Evolutionary conservation across 2,113 vertebrate species (phyloP), one percentile per base, ranked within the genome.

Genomic region (Verasper variegatus): DNA sequence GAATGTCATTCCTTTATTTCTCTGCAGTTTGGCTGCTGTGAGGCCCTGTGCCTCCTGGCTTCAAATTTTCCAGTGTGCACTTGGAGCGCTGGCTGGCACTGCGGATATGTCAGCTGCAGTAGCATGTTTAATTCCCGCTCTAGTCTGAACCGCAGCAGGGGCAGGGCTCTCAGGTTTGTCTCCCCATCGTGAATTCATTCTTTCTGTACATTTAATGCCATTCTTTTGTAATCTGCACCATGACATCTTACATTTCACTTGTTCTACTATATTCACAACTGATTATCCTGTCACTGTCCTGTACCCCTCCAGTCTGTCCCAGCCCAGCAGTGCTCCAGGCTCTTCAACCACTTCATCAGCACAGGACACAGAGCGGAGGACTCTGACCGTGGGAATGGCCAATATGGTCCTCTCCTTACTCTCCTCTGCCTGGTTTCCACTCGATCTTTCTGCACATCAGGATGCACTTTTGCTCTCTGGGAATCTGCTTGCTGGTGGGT

Each of bases 371-470:
- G 88, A 91, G 27, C 92, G 95, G 45, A 96, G 95, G 76, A 95
- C 86, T 85, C 95, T 96, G 68, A 96, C 95, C 0, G 92, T 96
- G 3, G 97, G 98, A 17, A 96, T 97, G 95, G 95, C 95, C 11
- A 94, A 96, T n/a, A 93, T 96, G 93, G 84, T 98, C 37, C 94
- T 99, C 3, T 97, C 97, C 1, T 93, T 99, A 12, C 95, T 99
- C 20, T 97, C 97, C 0, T 99, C 98, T 0, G 95, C 96, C 0
- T 99, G 98, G 96, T 98, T 99, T 80, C 98, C 97, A 0, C 86
- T 99, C 78, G 98, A 99, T 83, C 96, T 99, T n/a, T 95, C 97
- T 14, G 96, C 97, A 23, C 98, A 99, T 84, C 98, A 99, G 66
- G 97, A 98, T 58, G 97, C 97, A 70, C 92, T 99, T 74, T 74